Conservation (phyloP, 2,888 invertebrate species). For the Drosophila affinis region DNA sequence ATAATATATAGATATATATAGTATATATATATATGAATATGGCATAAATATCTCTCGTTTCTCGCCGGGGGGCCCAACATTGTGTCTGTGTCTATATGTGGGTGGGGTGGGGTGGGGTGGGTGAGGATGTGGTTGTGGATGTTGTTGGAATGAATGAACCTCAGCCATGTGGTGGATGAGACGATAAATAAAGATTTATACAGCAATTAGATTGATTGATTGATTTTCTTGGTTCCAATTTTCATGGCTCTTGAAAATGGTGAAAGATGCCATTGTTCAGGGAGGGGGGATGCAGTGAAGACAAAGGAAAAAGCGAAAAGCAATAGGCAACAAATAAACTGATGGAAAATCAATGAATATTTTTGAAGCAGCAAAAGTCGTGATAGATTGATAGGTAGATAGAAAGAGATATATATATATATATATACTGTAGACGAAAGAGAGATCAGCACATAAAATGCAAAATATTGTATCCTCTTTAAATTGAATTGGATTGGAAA, state of each 20-base stretch:
- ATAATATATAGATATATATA: slow-evolving; percentile 37
- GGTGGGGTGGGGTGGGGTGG: slow-evolving; percentile 36
- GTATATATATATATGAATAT: slow-evolving; percentile 62
- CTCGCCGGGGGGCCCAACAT: slow-evolving; percentile 33
- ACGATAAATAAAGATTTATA: slow-evolving; percentile 34
- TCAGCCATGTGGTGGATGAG: slow-evolving; percentile 35
- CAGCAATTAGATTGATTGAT: slow-evolving; percentile 24
- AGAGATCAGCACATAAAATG: slow-evolving; percentile 31
- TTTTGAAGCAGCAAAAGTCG: slow-evolving; percentile 29
- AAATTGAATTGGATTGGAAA: too few relatives aligned
- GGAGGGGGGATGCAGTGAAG: slow-evolving; percentile 28
- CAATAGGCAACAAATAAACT: slow-evolving; percentile 22
- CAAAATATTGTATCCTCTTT: slow-evolving; percentile 9
- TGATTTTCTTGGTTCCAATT: slow-evolving; percentile 9
- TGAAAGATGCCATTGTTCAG: neutral
- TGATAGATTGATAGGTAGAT: slow-evolving; percentile 3
- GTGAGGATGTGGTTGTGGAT: slow-evolving; percentile 4
- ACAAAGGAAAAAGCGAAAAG: neutral
- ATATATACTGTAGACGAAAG: slow-evolving; percentile 4
- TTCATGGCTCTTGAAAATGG: slow-evolving; percentile 1
- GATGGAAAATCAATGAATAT: slow-evolving; percentile 20
- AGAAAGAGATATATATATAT: slow-evolving; percentile 5
- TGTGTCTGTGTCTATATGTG: slow-evolving; percentile 44
- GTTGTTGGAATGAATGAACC: slow-evolving; percentile 13
- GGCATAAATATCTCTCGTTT: slow-evolving; percentile 57